These are phyloP conservation scores for Emydoidea blandingii DNA, from an alignment of 2,797 vertebrate species.

Conservation along the genomic window DNA sequence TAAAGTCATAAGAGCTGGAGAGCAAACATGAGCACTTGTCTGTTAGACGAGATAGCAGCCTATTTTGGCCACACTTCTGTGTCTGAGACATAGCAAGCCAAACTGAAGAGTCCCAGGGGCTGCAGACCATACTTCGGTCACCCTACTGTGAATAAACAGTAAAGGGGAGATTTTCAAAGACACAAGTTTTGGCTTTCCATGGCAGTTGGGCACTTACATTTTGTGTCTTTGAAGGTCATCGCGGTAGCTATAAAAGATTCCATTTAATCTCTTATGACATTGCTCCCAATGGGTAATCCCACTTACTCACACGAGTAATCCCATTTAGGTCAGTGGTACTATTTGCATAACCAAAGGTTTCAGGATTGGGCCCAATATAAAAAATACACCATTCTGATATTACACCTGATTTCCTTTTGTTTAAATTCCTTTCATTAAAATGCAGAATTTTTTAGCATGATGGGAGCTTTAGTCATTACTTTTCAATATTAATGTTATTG, in stretches of 20 bases:
- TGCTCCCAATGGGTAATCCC: slow-evolving; percentile 17
- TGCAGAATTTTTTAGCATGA: slow-evolving; percentile 36
- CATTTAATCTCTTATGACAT: neutral
- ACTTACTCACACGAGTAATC: neutral
- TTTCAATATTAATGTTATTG: slow-evolving; percentile 78
- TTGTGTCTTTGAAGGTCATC: slow-evolving; percentile 45
- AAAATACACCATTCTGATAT: neutral
- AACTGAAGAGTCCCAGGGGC: slow-evolving; percentile 7
- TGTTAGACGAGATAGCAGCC: slow-evolving; percentile 33
- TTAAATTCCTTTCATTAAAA: slow-evolving; percentile 64
- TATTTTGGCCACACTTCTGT: slow-evolving; percentile 38
- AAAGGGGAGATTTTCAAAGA: neutral
- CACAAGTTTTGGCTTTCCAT: slow-evolving; percentile 9
- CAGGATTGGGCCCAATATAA: slow-evolving; percentile 6
- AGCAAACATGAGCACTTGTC: slow-evolving; percentile 15
- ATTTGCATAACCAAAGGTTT: neutral
- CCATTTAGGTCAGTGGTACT: slow-evolving; percentile 21
- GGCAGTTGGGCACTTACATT: neutral
- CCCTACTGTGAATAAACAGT: neutral
- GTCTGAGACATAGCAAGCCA: neutral
- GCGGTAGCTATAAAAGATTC: neutral
- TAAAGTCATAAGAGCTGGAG: slow-evolving; percentile 16
- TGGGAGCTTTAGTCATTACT: slow-evolving; percentile 64
- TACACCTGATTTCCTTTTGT: slow-evolving; percentile 29
- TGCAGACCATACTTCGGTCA: neutral